phyloP scores from a whole-genome alignment of 2,888 invertebrate species.

The Syrista parreyssii region DNA sequence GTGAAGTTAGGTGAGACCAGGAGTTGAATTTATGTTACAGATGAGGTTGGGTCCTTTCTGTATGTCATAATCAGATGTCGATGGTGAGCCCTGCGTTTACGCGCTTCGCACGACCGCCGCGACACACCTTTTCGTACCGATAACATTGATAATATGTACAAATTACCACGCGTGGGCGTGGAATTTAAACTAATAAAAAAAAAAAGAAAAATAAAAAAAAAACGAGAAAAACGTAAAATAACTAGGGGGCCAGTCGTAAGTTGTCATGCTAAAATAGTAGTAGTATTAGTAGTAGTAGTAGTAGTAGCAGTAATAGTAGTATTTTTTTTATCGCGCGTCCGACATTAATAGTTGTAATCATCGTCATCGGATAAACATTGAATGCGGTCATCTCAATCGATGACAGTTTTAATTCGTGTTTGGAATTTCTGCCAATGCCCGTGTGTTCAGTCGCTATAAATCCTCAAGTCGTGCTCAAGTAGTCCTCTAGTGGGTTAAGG shows the following conservation, averaged over 20 bases:
- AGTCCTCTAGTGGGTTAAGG: slow-evolving; percentile 10
- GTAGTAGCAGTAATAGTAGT: background rate
- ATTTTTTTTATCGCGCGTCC: slow-evolving; percentile 37
- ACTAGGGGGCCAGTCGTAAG: slow-evolving; percentile 58
- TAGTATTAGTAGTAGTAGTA: slow-evolving; percentile 34
- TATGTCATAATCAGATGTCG: too few species aligned
- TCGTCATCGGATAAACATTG: slow-evolving; percentile 27
- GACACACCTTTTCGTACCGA: background rate
- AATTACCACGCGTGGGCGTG: slow-evolving; percentile 1
- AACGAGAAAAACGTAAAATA: slow-evolving; percentile 51
- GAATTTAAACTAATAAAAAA: slow-evolving; percentile 43
- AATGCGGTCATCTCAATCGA: slow-evolving; percentile 26
- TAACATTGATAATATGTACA: slow-evolving; percentile 1
- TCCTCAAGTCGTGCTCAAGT: background rate
- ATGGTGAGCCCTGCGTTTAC: too few species aligned
- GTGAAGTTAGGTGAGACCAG: too few species aligned
- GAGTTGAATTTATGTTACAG: too few species aligned
- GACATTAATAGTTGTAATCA: slow-evolving; percentile 37
- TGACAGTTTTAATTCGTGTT: slow-evolving; percentile 52
- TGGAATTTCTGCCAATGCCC: slow-evolving; percentile 51
- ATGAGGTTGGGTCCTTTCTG: too few species aligned
- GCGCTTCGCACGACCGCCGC: background rate
- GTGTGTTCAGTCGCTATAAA: slow-evolving; percentile 39
- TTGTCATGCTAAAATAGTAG: slow-evolving; percentile 55
- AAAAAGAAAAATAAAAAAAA: slow-evolving; percentile 43